Evolutionary conservation across 2,888 invertebrate genomes (phyloP).

Genomic region (Orthonychiurus folsomi): DNA sequence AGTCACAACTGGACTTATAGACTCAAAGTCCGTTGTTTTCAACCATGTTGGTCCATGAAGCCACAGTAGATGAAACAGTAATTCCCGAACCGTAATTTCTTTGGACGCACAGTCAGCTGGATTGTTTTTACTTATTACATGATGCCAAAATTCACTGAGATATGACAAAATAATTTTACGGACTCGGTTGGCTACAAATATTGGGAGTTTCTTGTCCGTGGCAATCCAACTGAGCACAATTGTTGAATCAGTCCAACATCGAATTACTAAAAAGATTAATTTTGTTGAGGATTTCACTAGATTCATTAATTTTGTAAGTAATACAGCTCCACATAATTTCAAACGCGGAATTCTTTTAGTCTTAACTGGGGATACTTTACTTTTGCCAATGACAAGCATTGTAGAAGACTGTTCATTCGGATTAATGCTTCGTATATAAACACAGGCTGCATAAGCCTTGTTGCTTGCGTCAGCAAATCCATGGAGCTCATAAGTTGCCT

Average conservation of each 20-base stretch:
- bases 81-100: background rate
- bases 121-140: background rate
- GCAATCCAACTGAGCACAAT: background rate
- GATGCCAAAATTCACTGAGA: background rate
- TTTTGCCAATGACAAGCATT: conserved; percentile 23
- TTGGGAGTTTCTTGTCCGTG: background rate
- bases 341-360: conserved; percentile 38
- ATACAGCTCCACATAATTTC: conserved; percentile 39
- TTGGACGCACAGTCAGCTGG: background rate
- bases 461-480: conserved; percentile 39
- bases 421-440: conserved; percentile 27
- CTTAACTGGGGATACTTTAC: conserved; percentile 35
- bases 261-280: background rate
- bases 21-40: no score
- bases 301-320: conserved; percentile 31
- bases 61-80: background rate
- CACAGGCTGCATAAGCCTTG: conserved; percentile 35
- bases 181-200: background rate
- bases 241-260: background rate
- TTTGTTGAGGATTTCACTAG: conserved; percentile 10
- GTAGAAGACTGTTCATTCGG: conserved; percentile 9
- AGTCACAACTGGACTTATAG: no score
- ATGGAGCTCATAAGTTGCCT: conserved; percentile 34
- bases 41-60: background rate
- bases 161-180: background rate